These are phyloP conservation scores for Gobio gobio DNA, from an alignment of 2,113 vertebrate genomes.

Conservation along the genomic window DNA sequence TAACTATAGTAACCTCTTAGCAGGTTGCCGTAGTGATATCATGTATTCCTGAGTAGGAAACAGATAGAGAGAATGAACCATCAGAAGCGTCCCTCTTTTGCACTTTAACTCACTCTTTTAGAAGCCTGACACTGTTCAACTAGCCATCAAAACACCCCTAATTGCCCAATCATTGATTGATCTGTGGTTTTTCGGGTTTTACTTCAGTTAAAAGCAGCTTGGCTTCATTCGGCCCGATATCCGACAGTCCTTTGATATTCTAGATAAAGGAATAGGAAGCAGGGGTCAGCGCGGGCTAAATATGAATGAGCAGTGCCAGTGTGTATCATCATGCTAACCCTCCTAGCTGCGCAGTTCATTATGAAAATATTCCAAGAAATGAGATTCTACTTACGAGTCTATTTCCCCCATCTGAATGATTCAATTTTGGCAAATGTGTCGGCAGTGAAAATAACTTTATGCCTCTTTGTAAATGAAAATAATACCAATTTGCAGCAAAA, in stretches of 20 bases:
- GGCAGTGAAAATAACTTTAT: slow-evolving; percentile 23
- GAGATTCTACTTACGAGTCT: slow-evolving; percentile 4
- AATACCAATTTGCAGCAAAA: neutral
- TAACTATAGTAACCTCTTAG: slow-evolving; percentile 47
- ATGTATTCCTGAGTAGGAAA: slow-evolving; percentile 14
- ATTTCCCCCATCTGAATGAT: neutral
- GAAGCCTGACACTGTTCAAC: neutral
- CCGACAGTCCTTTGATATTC: neutral
- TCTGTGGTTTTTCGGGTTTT: neutral
- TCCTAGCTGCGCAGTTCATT: neutral
- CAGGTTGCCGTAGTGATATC: slow-evolving; percentile 47
- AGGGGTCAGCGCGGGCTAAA: neutral
- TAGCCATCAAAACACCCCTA: too few species aligned
- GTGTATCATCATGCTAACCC: slow-evolving; percentile 20
- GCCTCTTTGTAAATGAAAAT: slow-evolving; percentile 1
- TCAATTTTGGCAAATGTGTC: slow-evolving; percentile 8
- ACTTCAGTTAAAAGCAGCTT: neutral
- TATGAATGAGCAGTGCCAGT: neutral
- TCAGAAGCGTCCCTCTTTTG: neutral
- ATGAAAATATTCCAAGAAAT: neutral
- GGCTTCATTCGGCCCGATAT: neutral
- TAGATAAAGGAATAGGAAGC: neutral
- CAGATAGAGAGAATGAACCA: slow-evolving; percentile 15
- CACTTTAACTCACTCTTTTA: neutral
- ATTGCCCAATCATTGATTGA: neutral